Conservation (phyloP, 2,797 vertebrate genomes). For the Chelidonichthys spinosus region DNA sequence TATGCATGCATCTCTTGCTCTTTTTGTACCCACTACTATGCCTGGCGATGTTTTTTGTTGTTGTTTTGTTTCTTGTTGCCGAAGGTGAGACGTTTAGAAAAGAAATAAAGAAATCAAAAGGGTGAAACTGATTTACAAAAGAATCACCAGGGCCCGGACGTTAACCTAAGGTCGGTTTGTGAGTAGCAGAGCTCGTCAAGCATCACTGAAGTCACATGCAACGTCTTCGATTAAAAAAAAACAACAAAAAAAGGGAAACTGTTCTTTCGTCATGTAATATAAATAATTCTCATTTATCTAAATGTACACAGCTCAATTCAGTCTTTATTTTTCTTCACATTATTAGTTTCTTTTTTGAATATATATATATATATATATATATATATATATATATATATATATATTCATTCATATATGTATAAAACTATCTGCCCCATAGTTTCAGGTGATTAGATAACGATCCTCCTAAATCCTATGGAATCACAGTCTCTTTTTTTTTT, state of each 20-base stretch:
- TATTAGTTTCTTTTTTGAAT: slow-evolving; percentile 57
- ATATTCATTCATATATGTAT: slow-evolving; percentile 57
- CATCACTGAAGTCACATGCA: slow-evolving; percentile 89
- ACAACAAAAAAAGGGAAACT: slow-evolving; percentile 77
- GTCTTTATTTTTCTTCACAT: slow-evolving; percentile 78
- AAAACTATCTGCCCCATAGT: slow-evolving; percentile 84
- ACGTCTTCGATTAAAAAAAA: slow-evolving; percentile 60
- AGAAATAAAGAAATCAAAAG: slow-evolving; percentile 4
- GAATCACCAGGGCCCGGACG: slow-evolving; percentile 78
- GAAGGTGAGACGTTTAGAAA: slow-evolving; percentile 86
- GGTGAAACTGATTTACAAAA: slow-evolving; percentile 61
- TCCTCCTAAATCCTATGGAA: slow-evolving; percentile 83
- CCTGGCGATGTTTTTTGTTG: slow-evolving; percentile 80
- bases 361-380: too few species aligned
- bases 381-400: too few species aligned
- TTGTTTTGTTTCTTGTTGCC: slow-evolving; percentile 83
- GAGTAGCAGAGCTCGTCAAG: slow-evolving; percentile 91
- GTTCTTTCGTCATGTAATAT: slow-evolving; percentile 85
- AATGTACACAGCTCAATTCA: slow-evolving; percentile 89
- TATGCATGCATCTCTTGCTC: slow-evolving; percentile 94
- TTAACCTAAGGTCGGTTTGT: slow-evolving; percentile 86
- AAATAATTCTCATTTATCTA: slow-evolving; percentile 89
- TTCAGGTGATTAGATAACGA: slow-evolving; percentile 78
- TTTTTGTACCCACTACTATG: slow-evolving; percentile 91
- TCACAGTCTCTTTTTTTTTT: slow-evolving; percentile 82